A percentile compares a stretch with the other conserved stretches of the same genome.
Conservation (phyloP, 1,140 invertebrate species). For the Tribolium castaneum region DNA sequence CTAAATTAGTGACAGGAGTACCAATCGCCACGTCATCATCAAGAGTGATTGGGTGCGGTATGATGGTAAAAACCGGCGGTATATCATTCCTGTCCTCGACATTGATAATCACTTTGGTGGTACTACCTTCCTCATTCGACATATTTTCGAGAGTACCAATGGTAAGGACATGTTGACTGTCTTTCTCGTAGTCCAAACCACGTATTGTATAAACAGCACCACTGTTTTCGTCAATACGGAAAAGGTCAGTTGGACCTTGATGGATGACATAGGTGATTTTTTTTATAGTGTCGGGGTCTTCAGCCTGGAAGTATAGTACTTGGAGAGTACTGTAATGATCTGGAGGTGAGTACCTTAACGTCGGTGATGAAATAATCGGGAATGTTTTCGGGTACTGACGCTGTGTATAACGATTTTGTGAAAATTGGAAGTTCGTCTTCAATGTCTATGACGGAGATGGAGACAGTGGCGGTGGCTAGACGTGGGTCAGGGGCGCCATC, state of each 20-base stretch:
- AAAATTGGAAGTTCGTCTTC: slow-evolving; percentile 89
- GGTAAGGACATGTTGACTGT: slow-evolving; percentile 78
- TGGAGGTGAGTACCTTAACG: slow-evolving; percentile 68
- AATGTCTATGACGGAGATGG: slow-evolving; percentile 80
- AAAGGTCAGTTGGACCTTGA: slow-evolving; percentile 83
- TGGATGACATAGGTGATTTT: slow-evolving; percentile 87
- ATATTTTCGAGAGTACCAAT: slow-evolving; percentile 86
- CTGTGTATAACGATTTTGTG: slow-evolving; percentile 76
- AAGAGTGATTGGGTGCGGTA: slow-evolving; percentile 82
- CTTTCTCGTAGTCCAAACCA: slow-evolving; percentile 83
- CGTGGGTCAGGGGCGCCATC: slow-evolving; percentile 88
- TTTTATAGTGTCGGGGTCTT: slow-evolving; percentile 82
- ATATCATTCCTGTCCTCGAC: slow-evolving; percentile 88
- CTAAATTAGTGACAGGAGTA: slow-evolving; percentile 79
- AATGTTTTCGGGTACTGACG: slow-evolving; percentile 85
- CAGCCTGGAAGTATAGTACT: slow-evolving; percentile 65
- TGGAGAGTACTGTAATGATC: no score
- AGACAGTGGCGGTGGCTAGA: slow-evolving; percentile 87
- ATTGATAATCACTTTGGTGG: slow-evolving; percentile 79
- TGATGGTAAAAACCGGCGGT: slow-evolving; percentile 84
- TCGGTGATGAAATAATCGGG: slow-evolving; percentile 80
- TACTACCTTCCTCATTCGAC: slow-evolving; percentile 75
- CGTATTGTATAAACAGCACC: slow-evolving; percentile 81
- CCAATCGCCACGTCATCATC: slow-evolving; percentile 87
- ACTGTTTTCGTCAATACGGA: slow-evolving; percentile 82